Evolutionary conservation across 2,797 vertebrate genomes (phyloP), one percentile per base, ranked within the genome.

Genomic region (Epinephelus malabaricus): DNA sequence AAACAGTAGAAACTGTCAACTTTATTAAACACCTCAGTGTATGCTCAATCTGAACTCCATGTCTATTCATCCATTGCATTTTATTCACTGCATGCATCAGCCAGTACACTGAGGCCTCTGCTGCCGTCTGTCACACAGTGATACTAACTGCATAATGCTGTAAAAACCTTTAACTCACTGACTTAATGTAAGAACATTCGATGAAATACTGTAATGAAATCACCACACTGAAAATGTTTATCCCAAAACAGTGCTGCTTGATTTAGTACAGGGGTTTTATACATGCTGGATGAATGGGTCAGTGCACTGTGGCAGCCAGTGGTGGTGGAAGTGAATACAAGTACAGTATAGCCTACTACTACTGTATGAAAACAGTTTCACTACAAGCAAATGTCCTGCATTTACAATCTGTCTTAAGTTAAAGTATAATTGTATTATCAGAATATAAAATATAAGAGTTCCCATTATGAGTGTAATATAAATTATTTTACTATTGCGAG

Each of bases 1-100:
- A 90, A 95, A 95, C 91, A 93, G 93, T 95, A 95, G 90, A 94
- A 94, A 93, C 92, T 94, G 94, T 95, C 93, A 94, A 92, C 93
- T 95, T 95, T 94, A 96, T 95, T 95, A 95, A 96, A 96, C 95
- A 95, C 92, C 88, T 95, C 91, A 94, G 92, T 96, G 93, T 96
- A 95, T 94, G 92, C 94, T 91, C 92, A 92, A 75, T 85, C 83
- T 79, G 76, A 90, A 86, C 85, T 93, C 88, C 49, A 88, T 82
- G 94, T 95, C 91, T 92, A 53, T 86, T 94, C 82, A 79, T 95
- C 78, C 87, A 54, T 51, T 73, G 51, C 43, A n/a, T 63, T 69
- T 75, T 66, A 38, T 74, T 73, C 54, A 58, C 27, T 49, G 46
- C 59, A 21, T 64, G 54, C 30, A 46, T 70, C 27, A 59, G 14